These are phyloP conservation scores for Disparrhopalites patrizii DNA, from an alignment of 2,888 invertebrate species.

Conservation along the genomic window DNA sequence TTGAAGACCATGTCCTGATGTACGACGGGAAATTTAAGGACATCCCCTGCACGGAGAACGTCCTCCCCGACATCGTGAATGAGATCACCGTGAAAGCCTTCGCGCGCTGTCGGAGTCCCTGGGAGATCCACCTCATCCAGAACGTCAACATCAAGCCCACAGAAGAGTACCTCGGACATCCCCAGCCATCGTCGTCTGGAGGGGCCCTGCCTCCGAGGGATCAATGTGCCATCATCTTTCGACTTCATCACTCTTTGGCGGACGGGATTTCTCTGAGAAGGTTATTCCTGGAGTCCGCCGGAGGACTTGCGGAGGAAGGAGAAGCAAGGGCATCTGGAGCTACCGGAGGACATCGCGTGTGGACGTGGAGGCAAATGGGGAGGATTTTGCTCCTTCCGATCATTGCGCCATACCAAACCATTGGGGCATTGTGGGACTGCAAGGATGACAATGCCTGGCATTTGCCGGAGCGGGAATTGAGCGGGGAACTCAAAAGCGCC, in stretches of 20 bases:
- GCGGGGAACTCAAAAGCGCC: conserved; percentile 24
- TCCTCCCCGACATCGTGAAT: background rate
- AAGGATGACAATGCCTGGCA: conserved; percentile 45
- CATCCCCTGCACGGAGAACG: background rate
- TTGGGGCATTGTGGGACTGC: conserved; percentile 17
- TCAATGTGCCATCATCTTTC: conserved; percentile 23
- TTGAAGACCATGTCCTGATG: conserved; percentile 13
- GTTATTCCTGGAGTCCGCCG: conserved; percentile 17
- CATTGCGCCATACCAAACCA: conserved; percentile 23
- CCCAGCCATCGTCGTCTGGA: background rate
- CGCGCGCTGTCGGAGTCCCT: conserved; percentile 33
- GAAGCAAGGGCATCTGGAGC: background rate
- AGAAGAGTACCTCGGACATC: background rate
- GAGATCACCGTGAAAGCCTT: conserved; percentile 23
- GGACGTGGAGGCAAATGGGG: conserved; percentile 5
- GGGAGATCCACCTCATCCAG: conserved; percentile 39
- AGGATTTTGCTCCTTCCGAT: background rate
- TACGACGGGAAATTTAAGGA: conserved; percentile 5
- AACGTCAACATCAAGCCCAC: conserved; percentile 20
- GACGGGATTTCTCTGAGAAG: conserved; percentile 27
- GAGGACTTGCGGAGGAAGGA: background rate
- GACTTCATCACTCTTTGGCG: conserved; percentile 42
- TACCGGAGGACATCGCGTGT: background rate
- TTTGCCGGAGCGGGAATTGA: conserved; percentile 30
- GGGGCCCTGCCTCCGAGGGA: background rate